A percentile compares a stretch with the other conserved stretches of the same genome.
Conservation (phyloP, 2,113 vertebrate genomes). For the Megaceryle torquata region DNA sequence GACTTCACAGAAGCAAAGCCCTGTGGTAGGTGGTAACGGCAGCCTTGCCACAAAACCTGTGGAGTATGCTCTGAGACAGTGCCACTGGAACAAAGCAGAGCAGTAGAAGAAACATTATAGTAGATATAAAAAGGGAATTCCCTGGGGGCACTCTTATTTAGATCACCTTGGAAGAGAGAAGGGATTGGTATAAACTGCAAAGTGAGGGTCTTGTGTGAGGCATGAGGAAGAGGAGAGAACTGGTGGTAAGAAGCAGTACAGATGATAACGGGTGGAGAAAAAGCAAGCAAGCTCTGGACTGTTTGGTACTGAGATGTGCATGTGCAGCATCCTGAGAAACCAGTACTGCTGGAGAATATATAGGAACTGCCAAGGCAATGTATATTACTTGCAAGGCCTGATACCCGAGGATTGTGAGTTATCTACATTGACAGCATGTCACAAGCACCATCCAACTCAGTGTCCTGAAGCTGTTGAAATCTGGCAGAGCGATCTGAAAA, state of each 20-base stretch:
- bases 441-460: not conserved
- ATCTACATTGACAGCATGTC: not conserved
- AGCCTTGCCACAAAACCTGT: not conserved
- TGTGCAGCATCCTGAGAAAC: rapidly evolving
- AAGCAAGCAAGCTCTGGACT: not conserved
- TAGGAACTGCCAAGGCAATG: not conserved
- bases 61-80: not conserved
- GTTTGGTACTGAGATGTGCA: not conserved
- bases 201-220: not conserved
- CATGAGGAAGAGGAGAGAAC: not conserved
- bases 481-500: not conserved
- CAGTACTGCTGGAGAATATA: not conserved
- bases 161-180: not conserved
- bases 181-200: not conserved
- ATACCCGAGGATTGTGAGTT: not conserved
- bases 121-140: not conserved
- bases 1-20: slow-evolving; percentile 1
- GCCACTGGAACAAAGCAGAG: not conserved
- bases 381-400: not conserved
- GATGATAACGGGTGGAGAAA: not conserved
- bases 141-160: not conserved
- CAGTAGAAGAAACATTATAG: not conserved
- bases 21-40: not conserved
- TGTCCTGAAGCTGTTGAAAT: not conserved
- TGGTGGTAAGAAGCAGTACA: not conserved